These are phyloP conservation scores for Aphelenchoides bicaudatus DNA, from an alignment of 2,888 invertebrate species.

Conservation along the genomic window DNA sequence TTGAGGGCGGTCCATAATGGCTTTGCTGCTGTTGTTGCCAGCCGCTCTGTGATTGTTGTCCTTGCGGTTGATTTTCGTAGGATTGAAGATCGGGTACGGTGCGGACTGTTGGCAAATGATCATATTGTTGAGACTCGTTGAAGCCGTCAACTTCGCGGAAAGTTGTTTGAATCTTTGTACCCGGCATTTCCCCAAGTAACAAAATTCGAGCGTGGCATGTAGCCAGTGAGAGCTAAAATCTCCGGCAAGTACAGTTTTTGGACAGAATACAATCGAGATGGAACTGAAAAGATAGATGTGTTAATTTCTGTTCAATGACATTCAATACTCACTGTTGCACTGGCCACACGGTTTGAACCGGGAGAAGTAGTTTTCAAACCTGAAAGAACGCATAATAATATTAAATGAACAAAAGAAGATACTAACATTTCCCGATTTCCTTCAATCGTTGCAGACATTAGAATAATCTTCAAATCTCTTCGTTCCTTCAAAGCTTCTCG, in stretches of 20 bases:
- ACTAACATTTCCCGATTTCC: constrained; percentile 75
- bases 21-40: background rate
- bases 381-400: constrained; percentile 13
- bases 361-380: too few species aligned
- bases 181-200: constrained; percentile 11
- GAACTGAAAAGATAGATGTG: constrained; percentile 37
- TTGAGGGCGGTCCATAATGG: background rate
- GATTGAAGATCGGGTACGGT: constrained; percentile 15
- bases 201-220: constrained; percentile 27
- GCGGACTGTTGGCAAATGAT: background rate
- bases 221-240: constrained; percentile 50
- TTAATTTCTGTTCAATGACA: constrained; percentile 16
- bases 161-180: background rate
- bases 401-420: constrained; percentile 7
- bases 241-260: constrained; percentile 48
- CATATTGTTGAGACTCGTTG: too few species aligned
- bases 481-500: constrained; percentile 44
- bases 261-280: constrained; percentile 47
- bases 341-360: too few species aligned
- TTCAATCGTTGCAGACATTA: constrained; percentile 87
- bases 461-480: constrained; percentile 64
- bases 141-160: too few species aligned
- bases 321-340: background rate
- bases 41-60: background rate
- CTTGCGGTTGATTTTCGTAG: constrained; percentile 1